Evolutionary conservation across 53 echinoderm and acorn worm species (phyloP).

Genomic region (Hippasteria phrygiana): DNA sequence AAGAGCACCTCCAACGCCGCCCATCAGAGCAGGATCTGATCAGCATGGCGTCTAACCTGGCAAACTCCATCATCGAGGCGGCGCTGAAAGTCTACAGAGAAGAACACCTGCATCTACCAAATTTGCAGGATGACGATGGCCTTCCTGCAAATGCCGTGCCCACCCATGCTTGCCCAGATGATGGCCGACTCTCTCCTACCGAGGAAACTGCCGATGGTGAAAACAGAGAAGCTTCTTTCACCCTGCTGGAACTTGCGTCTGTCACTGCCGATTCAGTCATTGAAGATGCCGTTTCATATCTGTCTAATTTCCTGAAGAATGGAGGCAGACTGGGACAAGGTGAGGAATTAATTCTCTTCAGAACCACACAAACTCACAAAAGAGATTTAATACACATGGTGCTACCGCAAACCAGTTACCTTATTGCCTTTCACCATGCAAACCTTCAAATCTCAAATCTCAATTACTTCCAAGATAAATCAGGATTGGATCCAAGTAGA

Average conservation of each 20-base stretch:
- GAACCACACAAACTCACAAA: too few species aligned
- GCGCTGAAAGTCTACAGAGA: conserved; percentile 84
- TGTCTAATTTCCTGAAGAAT: conserved; percentile 28
- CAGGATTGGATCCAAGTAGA: too few species aligned
- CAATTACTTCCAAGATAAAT: too few species aligned
- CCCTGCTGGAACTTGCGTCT: conserved; percentile 21
- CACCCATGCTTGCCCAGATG: too few species aligned
- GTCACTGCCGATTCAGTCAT: conserved; percentile 1
- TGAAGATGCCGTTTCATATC: not conserved
- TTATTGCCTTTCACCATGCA: too few species aligned
- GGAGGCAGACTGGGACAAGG: not conserved
- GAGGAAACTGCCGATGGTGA: not conserved
- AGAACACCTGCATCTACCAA: conserved; percentile 69
- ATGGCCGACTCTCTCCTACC: not conserved
- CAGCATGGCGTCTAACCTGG: conserved; percentile 93
- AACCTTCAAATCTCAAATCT: too few species aligned
- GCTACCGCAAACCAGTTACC: too few species aligned
- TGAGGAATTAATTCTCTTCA: not conserved
- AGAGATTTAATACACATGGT: too few species aligned
- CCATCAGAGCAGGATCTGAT: conserved; percentile 88
- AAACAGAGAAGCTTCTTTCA: not conserved
- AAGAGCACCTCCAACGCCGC: conserved; percentile 48
- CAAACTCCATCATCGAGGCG: conserved; percentile 90
- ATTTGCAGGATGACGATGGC: not conserved
- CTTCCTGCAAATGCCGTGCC: not conserved